Evolutionary conservation across 2,113 vertebrate genomes (phyloP).

Genomic region (Mandrillus leucophaeus): DNA sequence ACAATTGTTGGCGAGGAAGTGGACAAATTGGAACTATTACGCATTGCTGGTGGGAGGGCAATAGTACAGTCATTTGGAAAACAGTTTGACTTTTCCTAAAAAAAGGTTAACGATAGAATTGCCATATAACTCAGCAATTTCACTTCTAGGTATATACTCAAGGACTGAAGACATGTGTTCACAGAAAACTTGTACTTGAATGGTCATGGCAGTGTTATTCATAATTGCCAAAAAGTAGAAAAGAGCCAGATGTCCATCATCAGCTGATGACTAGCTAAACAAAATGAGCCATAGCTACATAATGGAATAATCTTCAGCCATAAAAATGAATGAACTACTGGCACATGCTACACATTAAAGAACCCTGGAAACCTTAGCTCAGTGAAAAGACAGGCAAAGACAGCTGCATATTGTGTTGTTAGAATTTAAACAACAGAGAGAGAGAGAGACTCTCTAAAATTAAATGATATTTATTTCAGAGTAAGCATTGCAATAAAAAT

Average conservation of each 20-base stretch:
- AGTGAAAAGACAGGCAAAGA: neutral
- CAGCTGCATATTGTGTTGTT: neutral
- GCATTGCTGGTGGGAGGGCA: neutral
- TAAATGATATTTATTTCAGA: neutral
- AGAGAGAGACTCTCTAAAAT: neutral
- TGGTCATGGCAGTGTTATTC: neutral
- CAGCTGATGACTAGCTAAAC: neutral
- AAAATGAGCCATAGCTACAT: neutral
- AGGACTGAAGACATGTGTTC: neutral
- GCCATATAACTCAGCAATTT: neutral
- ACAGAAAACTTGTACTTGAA: neutral
- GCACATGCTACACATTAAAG: neutral
- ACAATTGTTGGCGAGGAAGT: neutral
- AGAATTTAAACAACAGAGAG: neutral
- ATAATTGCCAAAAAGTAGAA: neutral
- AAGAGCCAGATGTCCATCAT: neutral
- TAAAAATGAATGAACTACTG: neutral
- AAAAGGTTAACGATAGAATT: neutral
- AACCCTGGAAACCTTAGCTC: neutral
- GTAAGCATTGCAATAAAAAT: neutral
- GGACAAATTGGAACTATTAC: neutral
- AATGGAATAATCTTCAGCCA: neutral
- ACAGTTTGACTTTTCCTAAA: neutral
- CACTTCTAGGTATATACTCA: neutral
- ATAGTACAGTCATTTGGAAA: neutral